phyloP scores from a whole-genome alignment of 2,113 vertebrate species.

The Bombycilla garrulus region DNA sequence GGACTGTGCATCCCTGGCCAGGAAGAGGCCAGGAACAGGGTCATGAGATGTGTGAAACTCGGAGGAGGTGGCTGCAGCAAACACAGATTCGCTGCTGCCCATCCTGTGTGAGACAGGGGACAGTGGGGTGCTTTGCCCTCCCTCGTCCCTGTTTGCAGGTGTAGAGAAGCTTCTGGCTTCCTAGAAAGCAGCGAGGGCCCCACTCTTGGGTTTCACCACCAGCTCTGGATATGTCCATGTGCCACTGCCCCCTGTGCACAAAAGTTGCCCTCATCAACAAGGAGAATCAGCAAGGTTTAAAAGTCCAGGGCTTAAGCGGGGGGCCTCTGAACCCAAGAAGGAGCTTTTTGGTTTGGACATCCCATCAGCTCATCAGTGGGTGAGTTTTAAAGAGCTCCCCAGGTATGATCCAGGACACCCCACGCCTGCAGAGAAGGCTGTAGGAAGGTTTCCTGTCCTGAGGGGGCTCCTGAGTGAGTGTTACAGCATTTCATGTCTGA shows the following conservation, averaged over 20 bases:
- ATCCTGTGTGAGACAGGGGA: neutral
- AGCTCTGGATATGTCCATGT: neutral
- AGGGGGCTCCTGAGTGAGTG: neutral
- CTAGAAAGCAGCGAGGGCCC: neutral
- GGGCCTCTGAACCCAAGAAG: neutral
- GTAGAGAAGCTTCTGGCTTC: neutral
- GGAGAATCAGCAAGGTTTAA: neutral
- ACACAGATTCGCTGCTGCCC: neutral
- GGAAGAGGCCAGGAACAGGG: neutral
- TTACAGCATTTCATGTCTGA: constrained; percentile 8
- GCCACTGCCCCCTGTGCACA: rapidly evolving
- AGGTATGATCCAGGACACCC: neutral
- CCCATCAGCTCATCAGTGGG: neutral
- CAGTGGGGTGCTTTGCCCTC: neutral
- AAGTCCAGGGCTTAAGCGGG: neutral
- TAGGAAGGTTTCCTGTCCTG: neutral
- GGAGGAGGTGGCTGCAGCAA: neutral
- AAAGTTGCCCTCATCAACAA: neutral
- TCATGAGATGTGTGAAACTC: neutral
- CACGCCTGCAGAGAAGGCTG: neutral
- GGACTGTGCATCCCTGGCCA: neutral
- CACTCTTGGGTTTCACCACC: neutral
- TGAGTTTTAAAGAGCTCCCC: neutral
- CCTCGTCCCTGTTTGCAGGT: neutral
- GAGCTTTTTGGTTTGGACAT: neutral